Evolutionary conservation across 2,113 vertebrate genomes (phyloP).

Genomic region (Paratilapia polleni): DNA sequence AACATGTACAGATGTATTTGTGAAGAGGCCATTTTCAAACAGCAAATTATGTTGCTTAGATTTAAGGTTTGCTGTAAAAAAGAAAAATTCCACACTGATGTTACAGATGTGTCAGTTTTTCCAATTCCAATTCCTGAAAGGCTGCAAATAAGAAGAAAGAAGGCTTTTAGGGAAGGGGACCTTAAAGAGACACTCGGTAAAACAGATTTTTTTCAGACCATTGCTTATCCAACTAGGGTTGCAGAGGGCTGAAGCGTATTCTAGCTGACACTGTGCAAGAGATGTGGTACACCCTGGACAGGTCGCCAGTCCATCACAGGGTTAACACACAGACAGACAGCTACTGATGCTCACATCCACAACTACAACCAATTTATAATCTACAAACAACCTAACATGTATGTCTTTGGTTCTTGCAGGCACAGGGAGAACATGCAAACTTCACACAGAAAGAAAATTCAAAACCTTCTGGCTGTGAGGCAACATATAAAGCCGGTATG

Average conservation of each 20-base stretch:
- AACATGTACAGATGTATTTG: neutral
- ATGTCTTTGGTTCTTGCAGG: too few relatives aligned
- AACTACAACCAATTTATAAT: neutral
- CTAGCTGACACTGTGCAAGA: neutral
- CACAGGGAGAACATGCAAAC: neutral
- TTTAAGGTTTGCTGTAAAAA: neutral
- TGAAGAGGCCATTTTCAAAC: neutral
- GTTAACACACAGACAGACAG: neutral
- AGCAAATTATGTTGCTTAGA: neutral
- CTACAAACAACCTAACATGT: neutral
- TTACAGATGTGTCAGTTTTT: neutral
- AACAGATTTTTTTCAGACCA: neutral
- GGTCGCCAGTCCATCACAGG: neutral
- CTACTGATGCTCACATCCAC: neutral
- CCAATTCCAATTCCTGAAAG: neutral
- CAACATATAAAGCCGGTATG: neutral
- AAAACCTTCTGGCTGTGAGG: neutral
- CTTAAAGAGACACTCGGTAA: neutral
- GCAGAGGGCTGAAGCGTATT: neutral
- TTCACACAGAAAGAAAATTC: neutral
- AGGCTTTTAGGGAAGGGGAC: neutral
- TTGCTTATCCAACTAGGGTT: constrained; percentile 4
- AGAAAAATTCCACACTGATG: too few relatives aligned
- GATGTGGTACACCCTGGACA: neutral
- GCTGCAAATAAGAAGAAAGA: neutral